These are phyloP conservation scores for Asteroscopus sphinx DNA, from an alignment of 2,888 invertebrate genomes.

Conservation along the genomic window DNA sequence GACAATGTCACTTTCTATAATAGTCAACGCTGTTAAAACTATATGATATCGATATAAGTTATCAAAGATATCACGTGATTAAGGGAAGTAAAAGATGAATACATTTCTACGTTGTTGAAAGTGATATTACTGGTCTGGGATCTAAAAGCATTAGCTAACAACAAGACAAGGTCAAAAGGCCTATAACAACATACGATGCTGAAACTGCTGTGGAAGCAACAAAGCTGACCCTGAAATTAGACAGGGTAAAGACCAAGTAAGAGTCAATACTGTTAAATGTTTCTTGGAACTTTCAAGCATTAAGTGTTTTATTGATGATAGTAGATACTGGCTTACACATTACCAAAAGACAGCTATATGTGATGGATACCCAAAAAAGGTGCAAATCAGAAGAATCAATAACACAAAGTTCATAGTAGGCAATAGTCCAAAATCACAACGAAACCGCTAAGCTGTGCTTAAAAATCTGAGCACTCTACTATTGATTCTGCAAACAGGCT, in stretches of 20 bases:
- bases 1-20: conserved; percentile 31
- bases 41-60: too few species aligned
- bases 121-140: too few species aligned
- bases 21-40: neutral
- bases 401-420: conserved; percentile 17
- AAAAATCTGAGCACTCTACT: neutral
- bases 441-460: neutral
- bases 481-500: conserved; percentile 25
- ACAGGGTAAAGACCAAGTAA: neutral
- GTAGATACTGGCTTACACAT: neutral
- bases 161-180: too few species aligned
- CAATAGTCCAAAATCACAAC: conserved; percentile 6
- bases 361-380: neutral
- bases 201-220: too few species aligned
- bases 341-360: conserved; percentile 12
- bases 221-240: neutral
- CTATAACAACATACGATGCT: too few species aligned
- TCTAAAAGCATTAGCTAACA: too few species aligned
- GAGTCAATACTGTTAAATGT: too few species aligned
- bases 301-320: too few species aligned
- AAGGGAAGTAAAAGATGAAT: too few species aligned
- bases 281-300: too few species aligned
- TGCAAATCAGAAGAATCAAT: conserved; percentile 22
- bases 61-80: too few species aligned
- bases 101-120: neutral